Evolutionary conservation across 2,113 vertebrate genomes (phyloP).

Genomic region (Rhea pennata): DNA sequence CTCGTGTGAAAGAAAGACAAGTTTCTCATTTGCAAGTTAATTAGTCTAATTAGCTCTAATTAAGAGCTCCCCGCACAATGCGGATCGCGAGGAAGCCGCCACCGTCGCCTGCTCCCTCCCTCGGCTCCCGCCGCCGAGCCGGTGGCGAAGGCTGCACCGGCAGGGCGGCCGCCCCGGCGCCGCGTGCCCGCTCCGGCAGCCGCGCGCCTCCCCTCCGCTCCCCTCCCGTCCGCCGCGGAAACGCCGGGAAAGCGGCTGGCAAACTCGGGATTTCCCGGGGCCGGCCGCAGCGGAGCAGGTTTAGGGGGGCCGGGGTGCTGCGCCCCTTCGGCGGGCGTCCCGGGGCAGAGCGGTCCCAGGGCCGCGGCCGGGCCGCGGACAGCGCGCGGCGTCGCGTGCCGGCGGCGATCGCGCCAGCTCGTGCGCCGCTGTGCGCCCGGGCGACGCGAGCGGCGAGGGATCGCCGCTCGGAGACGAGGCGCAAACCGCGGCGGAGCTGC

Average conservation of each 20-base stretch:
- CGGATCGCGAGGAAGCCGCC: conserved; percentile 65
- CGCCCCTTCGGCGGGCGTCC: too few relatives aligned
- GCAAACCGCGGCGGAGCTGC: conserved; percentile 8
- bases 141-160: background rate
- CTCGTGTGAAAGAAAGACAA: conserved; percentile 23
- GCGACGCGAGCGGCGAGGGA: background rate
- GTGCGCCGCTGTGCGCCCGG: background rate
- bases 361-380: too few relatives aligned
- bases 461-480: background rate
- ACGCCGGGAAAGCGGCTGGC: background rate
- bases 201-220: too few relatives aligned
- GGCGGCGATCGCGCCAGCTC: background rate
- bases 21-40: conserved; percentile 87
- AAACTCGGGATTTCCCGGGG: background rate
- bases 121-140: conserved; percentile 5
- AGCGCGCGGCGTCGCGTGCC: background rate
- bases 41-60: conserved; percentile 90
- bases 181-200: too few relatives aligned
- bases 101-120: conserved; percentile 48
- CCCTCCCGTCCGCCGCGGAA: too few relatives aligned
- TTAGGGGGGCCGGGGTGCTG: background rate
- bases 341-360: too few relatives aligned
- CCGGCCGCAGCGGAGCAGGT: too few relatives aligned
- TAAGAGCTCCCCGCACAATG: conserved; percentile 81
- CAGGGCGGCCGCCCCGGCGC: too few relatives aligned